phyloP scores from a whole-genome alignment of 64 coral and sea anemone genomes.

The Cladopsammia gracilis region DNA sequence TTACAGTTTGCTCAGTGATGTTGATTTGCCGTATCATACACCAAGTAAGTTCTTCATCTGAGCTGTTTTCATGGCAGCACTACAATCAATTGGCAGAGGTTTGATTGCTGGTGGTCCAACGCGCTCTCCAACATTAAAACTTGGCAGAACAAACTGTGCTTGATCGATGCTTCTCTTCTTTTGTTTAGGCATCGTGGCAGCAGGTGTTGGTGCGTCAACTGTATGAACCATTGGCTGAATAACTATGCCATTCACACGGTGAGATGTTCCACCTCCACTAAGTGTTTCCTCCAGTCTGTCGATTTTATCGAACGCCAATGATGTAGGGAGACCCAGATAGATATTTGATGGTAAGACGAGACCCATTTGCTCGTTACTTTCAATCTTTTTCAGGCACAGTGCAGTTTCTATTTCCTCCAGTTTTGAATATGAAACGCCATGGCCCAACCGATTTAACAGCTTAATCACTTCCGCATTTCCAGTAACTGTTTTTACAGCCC shows the following conservation, averaged over 20 bases:
- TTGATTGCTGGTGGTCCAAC: not conserved
- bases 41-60: too few species aligned
- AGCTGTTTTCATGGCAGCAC: not conserved
- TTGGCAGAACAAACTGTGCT: not conserved
- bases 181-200: not conserved
- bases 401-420: constrained; percentile 12
- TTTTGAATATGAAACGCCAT: not conserved
- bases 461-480: not conserved
- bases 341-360: constrained; percentile 7
- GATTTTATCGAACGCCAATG: not conserved
- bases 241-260: not conserved
- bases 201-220: not conserved
- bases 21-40: too few species aligned
- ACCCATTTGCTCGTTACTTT: not conserved
- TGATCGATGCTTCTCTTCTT: not conserved
- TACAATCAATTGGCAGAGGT: not conserved
- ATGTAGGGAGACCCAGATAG: not conserved
- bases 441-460: not conserved
- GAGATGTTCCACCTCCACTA: constrained; percentile 12
- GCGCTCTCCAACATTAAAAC: not conserved
- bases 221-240: not conserved
- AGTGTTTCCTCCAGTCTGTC: constrained; percentile 21
- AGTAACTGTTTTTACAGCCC: not conserved
- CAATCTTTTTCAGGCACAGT: not conserved
- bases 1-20: too few species aligned